A percentile compares a stretch with the other conserved stretches of the same genome.
These are phyloP conservation scores for Festucalex cinctus DNA, from an alignment of 2,113 vertebrate genomes.

Conservation along the genomic window DNA sequence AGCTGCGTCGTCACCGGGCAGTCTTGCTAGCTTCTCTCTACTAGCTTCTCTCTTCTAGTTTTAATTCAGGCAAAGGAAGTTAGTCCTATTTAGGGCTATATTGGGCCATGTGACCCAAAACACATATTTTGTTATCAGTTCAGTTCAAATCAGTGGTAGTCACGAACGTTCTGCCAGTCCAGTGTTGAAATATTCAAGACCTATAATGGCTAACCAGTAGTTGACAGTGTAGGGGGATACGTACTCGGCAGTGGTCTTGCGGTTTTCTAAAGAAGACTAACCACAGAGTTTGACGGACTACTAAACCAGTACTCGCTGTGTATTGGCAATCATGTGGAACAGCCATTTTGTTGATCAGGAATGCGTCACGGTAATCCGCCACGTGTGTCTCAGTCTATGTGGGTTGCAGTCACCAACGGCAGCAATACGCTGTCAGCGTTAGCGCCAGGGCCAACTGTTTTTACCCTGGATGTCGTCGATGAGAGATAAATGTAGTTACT, in stretches of 20 bases:
- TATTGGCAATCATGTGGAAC: conserved; percentile 35
- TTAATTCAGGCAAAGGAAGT: too few species aligned
- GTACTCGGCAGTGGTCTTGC: conserved; percentile 3
- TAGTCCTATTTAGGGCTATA: too few species aligned
- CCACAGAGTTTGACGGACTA: conserved; percentile 24
- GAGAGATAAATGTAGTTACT: conserved; percentile 44
- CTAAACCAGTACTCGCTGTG: conserved; percentile 31
- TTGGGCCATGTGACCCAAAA: too few species aligned
- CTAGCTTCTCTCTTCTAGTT: too few species aligned
- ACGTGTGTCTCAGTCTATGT: conserved; percentile 37
- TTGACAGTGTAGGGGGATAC: too few species aligned
- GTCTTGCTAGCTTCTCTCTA: too few species aligned
- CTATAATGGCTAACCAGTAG: too few species aligned
- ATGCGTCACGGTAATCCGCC: conserved; percentile 53
- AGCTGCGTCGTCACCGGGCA: too few species aligned
- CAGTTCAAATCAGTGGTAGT: too few species aligned
- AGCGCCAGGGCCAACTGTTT: conserved; percentile 53
- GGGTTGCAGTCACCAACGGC: conserved; percentile 23
- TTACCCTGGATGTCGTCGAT: conserved; percentile 32
- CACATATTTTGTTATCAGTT: too few species aligned
- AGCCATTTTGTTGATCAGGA: conserved; percentile 54
- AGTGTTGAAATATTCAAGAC: too few species aligned
- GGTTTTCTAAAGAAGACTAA: conserved; percentile 29
- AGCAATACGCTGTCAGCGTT: conserved; percentile 36
- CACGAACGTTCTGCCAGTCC: too few species aligned